Conservation (phyloP, 2,113 vertebrate species). For the Eptesicus fuscus region DNA sequence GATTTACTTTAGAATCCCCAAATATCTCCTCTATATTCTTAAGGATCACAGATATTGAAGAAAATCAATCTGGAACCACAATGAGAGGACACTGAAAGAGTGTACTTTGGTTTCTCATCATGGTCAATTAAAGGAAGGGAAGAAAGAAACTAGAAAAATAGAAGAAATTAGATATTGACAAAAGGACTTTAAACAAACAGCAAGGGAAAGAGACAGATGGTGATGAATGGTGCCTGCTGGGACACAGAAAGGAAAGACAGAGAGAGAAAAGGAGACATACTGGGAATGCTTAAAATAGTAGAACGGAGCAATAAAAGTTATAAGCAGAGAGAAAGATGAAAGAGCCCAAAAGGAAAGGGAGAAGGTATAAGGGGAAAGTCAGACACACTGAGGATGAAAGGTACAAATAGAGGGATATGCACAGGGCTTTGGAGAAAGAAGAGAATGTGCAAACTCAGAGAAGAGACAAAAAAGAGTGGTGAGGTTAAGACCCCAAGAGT, state of each 20-base stretch:
- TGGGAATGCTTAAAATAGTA: background rate
- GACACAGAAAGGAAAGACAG: background rate
- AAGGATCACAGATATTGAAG: background rate
- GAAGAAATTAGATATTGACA: background rate
- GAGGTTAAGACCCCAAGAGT: background rate
- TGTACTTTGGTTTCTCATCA: background rate
- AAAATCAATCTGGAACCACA: background rate
- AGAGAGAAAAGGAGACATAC: background rate
- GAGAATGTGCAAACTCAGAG: background rate
- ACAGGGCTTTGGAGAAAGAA: background rate
- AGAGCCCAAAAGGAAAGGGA: background rate
- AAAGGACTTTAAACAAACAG: background rate
- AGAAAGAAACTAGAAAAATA: background rate
- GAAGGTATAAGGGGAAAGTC: background rate
- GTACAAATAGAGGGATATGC: background rate
- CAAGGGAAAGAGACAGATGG: background rate
- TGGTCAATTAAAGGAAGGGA: background rate
- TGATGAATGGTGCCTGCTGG: background rate
- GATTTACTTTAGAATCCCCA: background rate
- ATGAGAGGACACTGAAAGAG: background rate
- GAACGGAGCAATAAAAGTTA: background rate
- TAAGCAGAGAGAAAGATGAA: background rate
- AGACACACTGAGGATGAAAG: background rate
- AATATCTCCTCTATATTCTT: background rate
- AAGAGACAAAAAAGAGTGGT: background rate